Conservation (phyloP, 2,888 invertebrate species). For the Dryocosmus kuriphilus region DNA sequence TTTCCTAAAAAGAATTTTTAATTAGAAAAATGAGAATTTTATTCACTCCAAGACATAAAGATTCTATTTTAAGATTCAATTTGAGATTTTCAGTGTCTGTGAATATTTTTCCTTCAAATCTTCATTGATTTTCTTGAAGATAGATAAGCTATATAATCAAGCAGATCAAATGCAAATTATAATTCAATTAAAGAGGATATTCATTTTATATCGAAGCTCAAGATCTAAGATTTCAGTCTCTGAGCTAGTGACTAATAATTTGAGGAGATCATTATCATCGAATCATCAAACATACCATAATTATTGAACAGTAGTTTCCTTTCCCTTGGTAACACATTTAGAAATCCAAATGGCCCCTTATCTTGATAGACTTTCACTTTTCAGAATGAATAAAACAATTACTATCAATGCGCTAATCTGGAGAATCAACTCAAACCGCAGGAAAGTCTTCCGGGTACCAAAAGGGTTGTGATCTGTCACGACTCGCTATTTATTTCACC, state of each 20-base stretch:
- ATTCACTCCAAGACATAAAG: neutral
- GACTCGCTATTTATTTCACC: constrained; percentile 17
- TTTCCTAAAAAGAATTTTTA: constrained; percentile 67
- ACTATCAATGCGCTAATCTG: neutral
- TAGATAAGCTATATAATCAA: too few species aligned
- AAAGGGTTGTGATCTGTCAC: constrained; percentile 17
- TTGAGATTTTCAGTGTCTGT: too few species aligned
- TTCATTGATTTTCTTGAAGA: too few species aligned
- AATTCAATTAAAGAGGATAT: neutral
- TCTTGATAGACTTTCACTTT: constrained; percentile 25
- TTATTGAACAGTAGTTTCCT: neutral
- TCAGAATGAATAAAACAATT: constrained; percentile 25
- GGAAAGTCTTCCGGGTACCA: neutral
- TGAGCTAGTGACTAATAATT: neutral
- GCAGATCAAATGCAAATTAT: too few species aligned
- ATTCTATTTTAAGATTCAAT: too few species aligned
- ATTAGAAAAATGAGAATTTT: neutral
- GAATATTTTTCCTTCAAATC: too few species aligned
- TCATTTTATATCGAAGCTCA: neutral
- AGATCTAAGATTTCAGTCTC: constrained; percentile 1
- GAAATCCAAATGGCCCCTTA: neutral
- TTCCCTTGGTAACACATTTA: neutral
- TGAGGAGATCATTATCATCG: neutral
- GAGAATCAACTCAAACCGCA: constrained; percentile 27
- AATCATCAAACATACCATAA: neutral